Conservation (phyloP, 2,113 vertebrate genomes). For the Jacana jacana region DNA sequence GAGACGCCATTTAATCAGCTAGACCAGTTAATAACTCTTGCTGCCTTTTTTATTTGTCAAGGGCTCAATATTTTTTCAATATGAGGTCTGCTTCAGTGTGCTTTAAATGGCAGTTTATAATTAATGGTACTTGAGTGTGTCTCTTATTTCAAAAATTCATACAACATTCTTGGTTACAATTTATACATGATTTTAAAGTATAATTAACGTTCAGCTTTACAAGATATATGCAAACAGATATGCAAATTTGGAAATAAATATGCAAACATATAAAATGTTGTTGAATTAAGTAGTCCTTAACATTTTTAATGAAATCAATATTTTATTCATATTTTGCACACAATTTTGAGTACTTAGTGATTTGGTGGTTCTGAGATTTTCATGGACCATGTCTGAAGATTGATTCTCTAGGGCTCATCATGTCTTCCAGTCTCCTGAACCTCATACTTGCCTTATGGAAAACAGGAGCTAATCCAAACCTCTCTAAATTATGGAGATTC, state of each 20-base stretch:
- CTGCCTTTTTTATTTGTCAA: constrained; percentile 75
- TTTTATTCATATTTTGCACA: constrained; percentile 84
- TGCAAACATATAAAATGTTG: constrained; percentile 87
- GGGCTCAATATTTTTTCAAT: constrained; percentile 81
- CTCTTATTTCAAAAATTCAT: constrained; percentile 78
- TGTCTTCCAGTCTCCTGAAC: neutral
- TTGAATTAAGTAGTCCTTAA: constrained; percentile 86
- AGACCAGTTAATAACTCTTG: constrained; percentile 73
- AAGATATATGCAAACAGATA: constrained; percentile 89
- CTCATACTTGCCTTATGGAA: neutral
- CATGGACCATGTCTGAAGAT: neutral
- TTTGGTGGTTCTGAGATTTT: constrained; percentile 61
- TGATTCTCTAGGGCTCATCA: neutral
- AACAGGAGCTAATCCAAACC: neutral
- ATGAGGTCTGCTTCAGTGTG: constrained; percentile 72
- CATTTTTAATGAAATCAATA: constrained; percentile 88
- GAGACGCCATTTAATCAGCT: constrained; percentile 70
- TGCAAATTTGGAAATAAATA: constrained; percentile 86
- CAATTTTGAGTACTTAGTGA: constrained; percentile 75
- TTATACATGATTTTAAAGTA: constrained; percentile 85
- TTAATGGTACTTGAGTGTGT: constrained; percentile 80
- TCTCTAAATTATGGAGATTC: neutral
- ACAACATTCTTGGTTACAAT: constrained; percentile 83
- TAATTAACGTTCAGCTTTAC: constrained; percentile 84
- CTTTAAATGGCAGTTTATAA: constrained; percentile 80